These are phyloP conservation scores for Microctonus aethiopoides DNA, from an alignment of 2,888 invertebrate genomes.

Conservation along the genomic window DNA sequence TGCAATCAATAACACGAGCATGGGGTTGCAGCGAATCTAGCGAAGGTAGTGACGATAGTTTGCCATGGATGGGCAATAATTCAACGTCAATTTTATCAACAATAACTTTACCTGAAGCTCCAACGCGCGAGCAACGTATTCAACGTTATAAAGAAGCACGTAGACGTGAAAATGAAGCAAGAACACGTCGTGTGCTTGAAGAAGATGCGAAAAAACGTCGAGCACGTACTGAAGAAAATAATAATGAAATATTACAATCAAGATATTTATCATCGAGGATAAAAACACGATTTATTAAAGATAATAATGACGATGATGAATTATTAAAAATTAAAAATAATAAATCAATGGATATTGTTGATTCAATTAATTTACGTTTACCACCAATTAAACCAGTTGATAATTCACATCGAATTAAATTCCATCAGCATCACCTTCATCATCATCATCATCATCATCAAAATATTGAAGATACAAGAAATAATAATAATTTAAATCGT, in stretches of 20 bases:
- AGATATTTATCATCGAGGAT: slow-evolving; percentile 13
- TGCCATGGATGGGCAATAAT: slow-evolving; percentile 55
- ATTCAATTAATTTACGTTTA: slow-evolving; percentile 36
- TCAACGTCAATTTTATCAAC: slow-evolving; percentile 58
- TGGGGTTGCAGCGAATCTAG: slow-evolving; percentile 65
- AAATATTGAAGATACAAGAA: slow-evolving; percentile 41
- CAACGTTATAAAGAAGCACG: slow-evolving; percentile 63
- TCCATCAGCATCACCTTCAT: slow-evolving; percentile 8
- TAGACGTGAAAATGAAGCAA: slow-evolving; percentile 61
- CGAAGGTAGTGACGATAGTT: slow-evolving; percentile 64
- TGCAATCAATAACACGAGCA: slow-evolving; percentile 49
- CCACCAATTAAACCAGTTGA: slow-evolving; percentile 37
- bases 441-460: background rate
- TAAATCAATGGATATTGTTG: slow-evolving; percentile 35
- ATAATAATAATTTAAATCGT: slow-evolving; percentile 41
- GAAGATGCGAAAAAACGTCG: slow-evolving; percentile 58
- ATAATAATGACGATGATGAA: slow-evolving; percentile 37
- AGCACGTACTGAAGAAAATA: slow-evolving; percentile 49
- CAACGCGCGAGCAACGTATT: slow-evolving; percentile 61
- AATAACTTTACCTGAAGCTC: slow-evolving; percentile 40
- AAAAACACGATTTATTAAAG: slow-evolving; percentile 32
- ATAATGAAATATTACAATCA: slow-evolving; percentile 34
- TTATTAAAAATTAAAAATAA: slow-evolving; percentile 29
- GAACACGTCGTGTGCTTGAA: slow-evolving; percentile 57
- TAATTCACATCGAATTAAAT: slow-evolving; percentile 6